Evolutionary conservation across 2,797 vertebrate genomes (phyloP).

Genomic region (Nothura maculosa): DNA sequence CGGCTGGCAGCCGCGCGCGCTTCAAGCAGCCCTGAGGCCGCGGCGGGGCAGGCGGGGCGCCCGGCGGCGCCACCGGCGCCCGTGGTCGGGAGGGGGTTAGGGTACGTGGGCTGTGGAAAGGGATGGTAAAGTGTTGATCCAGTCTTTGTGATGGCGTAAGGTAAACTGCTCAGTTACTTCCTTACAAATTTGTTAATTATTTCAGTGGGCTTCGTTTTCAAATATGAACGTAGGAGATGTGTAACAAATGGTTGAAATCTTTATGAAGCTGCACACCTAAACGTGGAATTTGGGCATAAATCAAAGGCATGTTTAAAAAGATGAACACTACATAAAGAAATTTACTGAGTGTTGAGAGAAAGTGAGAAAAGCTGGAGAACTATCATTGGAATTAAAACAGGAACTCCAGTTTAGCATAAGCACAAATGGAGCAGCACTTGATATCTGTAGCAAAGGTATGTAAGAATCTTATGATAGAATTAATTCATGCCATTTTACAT

Average conservation of each 20-base stretch:
- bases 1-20: conserved; percentile 48
- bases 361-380: not conserved
- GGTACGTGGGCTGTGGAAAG: not conserved
- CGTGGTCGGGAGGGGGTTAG: too few species aligned
- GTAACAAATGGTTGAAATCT: not conserved
- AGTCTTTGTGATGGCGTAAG: not conserved
- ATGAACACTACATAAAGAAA: not conserved
- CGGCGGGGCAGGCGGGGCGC: fast-evolving
- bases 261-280: not conserved
- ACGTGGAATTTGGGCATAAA: not conserved
- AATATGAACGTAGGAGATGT: fast-evolving
- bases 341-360: not conserved
- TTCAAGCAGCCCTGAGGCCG: not conserved
- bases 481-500: not conserved
- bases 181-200: not conserved
- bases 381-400: not conserved
- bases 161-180: fast-evolving
- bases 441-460: not conserved
- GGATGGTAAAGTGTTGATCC: not conserved
- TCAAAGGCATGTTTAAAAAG: not conserved
- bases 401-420: fast-evolving
- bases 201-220: not conserved
- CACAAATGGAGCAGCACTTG: not conserved
- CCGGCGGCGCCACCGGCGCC: too few species aligned
- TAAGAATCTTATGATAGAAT: not conserved